phyloP scores from a whole-genome alignment of 53 echinoderm and acorn worm species.

The Glandiceps talaboti region DNA sequence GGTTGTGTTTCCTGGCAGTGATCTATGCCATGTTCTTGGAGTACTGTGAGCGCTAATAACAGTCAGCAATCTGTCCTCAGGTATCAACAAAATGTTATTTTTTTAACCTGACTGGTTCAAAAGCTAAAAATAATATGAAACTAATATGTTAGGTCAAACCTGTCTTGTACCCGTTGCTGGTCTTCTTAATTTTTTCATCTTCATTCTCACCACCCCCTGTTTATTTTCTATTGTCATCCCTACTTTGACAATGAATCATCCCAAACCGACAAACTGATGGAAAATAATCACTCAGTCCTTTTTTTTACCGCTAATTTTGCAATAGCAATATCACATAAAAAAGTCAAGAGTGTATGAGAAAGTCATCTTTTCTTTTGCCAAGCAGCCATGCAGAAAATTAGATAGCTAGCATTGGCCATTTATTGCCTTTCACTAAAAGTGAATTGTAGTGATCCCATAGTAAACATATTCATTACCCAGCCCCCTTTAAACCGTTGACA shows the following conservation, averaged over 20 bases:
- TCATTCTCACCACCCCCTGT: too few relatives aligned
- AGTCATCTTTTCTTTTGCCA: neutral
- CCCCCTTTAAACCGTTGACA: neutral
- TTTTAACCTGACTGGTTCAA: too few relatives aligned
- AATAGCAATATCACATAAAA: neutral
- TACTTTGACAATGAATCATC: neutral
- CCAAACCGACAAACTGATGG: neutral
- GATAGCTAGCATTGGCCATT: neutral
- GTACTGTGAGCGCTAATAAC: too few relatives aligned
- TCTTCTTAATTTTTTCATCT: too few relatives aligned
- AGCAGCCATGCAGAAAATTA: neutral
- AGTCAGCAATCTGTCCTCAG: too few relatives aligned
- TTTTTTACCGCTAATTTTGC: neutral
- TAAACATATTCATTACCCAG: neutral
- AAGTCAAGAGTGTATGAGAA: neutral
- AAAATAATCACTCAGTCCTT: neutral
- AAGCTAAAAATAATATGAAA: too few relatives aligned
- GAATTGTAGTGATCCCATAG: neutral
- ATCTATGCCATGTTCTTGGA: too few relatives aligned
- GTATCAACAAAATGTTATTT: too few relatives aligned
- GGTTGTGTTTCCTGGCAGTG: too few relatives aligned
- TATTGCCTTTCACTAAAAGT: neutral
- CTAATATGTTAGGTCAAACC: too few relatives aligned
- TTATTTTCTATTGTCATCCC: neutral
- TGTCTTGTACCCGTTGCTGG: too few relatives aligned